A percentile compares a stretch with the other conserved stretches of the same genome.
Evolutionary conservation across 2,888 invertebrate species (phyloP).

Genomic region (Apotomis turbidana): DNA sequence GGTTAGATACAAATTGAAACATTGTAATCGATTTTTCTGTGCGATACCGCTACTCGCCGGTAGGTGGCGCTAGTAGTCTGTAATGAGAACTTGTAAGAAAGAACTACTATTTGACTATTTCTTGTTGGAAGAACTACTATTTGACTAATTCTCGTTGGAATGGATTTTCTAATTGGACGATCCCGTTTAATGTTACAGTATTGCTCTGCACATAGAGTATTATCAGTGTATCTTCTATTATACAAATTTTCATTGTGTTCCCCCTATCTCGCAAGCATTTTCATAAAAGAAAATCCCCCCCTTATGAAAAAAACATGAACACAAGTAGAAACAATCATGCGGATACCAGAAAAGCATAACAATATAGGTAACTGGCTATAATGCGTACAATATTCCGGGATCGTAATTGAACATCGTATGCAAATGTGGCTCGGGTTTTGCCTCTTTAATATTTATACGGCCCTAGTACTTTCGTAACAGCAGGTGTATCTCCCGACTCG

Average conservation of each 20-base stretch:
- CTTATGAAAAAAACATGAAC: constrained; percentile 51
- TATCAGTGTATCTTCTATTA: background rate
- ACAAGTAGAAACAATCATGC: constrained; percentile 56
- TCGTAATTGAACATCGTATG: constrained; percentile 79
- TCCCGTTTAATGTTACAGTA: background rate
- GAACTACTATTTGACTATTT: background rate
- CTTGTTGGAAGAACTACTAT: background rate
- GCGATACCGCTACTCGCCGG: constrained; percentile 64
- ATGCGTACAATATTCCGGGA: constrained; percentile 73
- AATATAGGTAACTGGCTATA: constrained; percentile 60
- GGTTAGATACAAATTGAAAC: constrained; percentile 49
- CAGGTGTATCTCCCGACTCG: constrained; percentile 58
- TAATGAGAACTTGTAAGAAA: constrained; percentile 3
- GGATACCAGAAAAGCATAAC: constrained; percentile 64
- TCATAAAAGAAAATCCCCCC: constrained; percentile 42
- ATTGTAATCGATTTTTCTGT: constrained; percentile 62
- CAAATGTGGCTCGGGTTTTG: constrained; percentile 70
- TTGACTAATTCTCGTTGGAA: background rate
- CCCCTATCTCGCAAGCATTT: constrained; percentile 31
- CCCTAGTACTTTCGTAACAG: constrained; percentile 64
- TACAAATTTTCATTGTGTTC: constrained; percentile 35
- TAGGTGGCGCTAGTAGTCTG: constrained; percentile 68
- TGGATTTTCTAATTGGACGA: background rate
- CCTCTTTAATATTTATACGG: constrained; percentile 75
- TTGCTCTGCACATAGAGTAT: background rate